These are phyloP conservation scores for Gorsachius magnificus DNA, from an alignment of 2,797 vertebrate genomes.

Conservation along the genomic window DNA sequence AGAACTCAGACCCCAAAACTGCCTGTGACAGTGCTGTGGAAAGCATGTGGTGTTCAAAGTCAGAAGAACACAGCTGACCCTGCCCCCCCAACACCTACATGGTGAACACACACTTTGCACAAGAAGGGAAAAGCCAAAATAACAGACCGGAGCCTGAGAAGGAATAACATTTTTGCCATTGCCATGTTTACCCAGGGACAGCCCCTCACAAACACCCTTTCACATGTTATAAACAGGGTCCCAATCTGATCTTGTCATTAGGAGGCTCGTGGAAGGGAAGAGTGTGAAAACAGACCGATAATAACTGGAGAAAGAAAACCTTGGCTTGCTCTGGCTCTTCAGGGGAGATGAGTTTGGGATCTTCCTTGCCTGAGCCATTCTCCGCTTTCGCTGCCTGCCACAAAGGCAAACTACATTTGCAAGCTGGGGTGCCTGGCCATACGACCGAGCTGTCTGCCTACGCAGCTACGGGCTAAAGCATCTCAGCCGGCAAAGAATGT, in stretches of 20 bases:
- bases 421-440: neutral
- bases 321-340: neutral
- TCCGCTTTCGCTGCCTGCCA: neutral
- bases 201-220: fast-evolving
- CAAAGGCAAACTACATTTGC: neutral
- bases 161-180: neutral
- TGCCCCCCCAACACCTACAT: neutral
- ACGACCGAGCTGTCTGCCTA: neutral
- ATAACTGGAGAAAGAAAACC: neutral
- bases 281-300: neutral
- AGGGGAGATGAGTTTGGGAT: neutral
- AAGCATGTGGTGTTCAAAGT: neutral
- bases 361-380: neutral
- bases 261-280: neutral
- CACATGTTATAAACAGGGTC: neutral
- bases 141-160: neutral
- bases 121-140: neutral
- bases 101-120: fast-evolving
- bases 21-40: neutral
- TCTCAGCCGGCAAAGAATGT: neutral
- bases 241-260: neutral
- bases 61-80: neutral
- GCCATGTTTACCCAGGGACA: neutral
- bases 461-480: neutral
- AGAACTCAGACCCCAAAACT: neutral